phyloP scores from a whole-genome alignment of 1,140 invertebrate genomes.

The Sitophilus oryzae region DNA sequence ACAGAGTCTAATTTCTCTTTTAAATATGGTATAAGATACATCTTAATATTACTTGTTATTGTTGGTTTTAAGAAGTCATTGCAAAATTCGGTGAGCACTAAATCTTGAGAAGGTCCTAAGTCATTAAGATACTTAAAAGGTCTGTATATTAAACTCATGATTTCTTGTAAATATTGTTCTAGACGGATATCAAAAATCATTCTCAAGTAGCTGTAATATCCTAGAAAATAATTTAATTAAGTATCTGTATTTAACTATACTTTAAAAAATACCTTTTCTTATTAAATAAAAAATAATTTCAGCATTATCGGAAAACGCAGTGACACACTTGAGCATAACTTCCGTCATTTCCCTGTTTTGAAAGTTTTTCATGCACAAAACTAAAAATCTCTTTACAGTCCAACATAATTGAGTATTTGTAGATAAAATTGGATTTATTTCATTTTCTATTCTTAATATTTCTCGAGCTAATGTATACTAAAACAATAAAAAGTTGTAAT shows the following conservation, averaged over 20 bases:
- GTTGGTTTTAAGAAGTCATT: constrained; percentile 34
- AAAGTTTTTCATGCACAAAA: constrained; percentile 49
- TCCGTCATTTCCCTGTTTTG: constrained; percentile 33
- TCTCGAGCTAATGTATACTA: constrained; percentile 11
- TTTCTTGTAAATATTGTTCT: constrained; percentile 50
- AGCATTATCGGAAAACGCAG: constrained; percentile 30
- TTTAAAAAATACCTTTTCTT: constrained; percentile 26
- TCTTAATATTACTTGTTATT: constrained; percentile 45
- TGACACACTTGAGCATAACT: constrained; percentile 27
- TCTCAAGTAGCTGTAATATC: constrained; percentile 70
- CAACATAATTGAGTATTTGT: constrained; percentile 43
- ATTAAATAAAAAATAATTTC: constrained; percentile 31
- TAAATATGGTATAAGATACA: constrained; percentile 48
- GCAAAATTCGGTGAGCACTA: constrained; percentile 42
- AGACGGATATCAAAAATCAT: constrained; percentile 57
- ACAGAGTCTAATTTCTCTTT: constrained; percentile 43
- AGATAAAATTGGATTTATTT: constrained; percentile 46
- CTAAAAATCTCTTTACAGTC: constrained; percentile 58
- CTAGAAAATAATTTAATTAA: constrained; percentile 40
- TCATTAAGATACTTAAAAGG: constrained; percentile 54
- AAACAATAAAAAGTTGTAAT: constrained; percentile 20
- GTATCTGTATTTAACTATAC: neutral
- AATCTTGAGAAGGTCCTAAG: constrained; percentile 24
- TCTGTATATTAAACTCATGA: constrained; percentile 69
- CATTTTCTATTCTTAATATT: constrained; percentile 40